Percentiles rank a stretch among this genome's conserved stretches.
Evolutionary conservation across 35 echinoderm and acorn worm species (phyloP).

Genomic region (Antedon bifida): DNA sequence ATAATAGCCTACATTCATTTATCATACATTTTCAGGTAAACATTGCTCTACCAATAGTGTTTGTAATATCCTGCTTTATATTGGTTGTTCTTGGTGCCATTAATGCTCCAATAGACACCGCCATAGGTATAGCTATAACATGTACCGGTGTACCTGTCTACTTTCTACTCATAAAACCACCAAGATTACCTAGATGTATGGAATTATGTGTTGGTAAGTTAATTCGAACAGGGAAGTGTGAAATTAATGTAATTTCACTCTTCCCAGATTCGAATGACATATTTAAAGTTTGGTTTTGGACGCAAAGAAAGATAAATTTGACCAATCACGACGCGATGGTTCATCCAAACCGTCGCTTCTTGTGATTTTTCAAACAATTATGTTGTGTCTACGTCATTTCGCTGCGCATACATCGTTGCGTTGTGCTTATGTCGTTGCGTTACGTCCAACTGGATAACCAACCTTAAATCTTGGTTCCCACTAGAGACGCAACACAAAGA

Average conservation of each 20-base stretch:
- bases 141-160: constrained; percentile 68
- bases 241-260: neutral
- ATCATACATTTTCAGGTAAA: constrained; percentile 83
- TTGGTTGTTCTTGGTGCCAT: constrained; percentile 58
- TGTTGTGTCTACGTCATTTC: no score
- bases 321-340: no score
- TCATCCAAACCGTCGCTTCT: no score
- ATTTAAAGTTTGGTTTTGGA: neutral
- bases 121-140: constrained; percentile 56
- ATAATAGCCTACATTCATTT: no score
- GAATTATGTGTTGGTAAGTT: constrained; percentile 34
- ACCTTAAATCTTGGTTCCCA: no score
- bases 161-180: constrained; percentile 52
- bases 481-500: no score
- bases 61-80: constrained; percentile 54
- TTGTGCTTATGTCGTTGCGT: no score
- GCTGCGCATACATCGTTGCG: no score
- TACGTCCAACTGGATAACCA: no score
- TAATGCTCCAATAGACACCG: constrained; percentile 59
- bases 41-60: constrained; percentile 55
- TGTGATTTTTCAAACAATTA: no score
- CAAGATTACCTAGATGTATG: constrained; percentile 19
- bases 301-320: no score
- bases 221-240: neutral
- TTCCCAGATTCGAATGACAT: neutral